Conservation (phyloP, 2,888 invertebrate species). For the Allolobophora icterica region DNA sequence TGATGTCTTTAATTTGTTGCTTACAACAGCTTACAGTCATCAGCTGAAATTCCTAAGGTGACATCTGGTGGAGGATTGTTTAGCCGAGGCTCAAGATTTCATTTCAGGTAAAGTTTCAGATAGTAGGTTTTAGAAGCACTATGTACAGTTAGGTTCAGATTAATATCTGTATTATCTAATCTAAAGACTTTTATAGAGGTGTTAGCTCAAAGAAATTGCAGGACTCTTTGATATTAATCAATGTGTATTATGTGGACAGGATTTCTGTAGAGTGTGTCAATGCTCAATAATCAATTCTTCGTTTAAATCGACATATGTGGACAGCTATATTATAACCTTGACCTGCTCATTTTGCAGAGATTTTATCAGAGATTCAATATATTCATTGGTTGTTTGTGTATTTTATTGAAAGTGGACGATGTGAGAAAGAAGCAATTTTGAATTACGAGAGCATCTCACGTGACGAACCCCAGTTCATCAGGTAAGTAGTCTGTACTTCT, state of each 20-base stretch:
- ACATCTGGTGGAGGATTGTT: conserved; percentile 89
- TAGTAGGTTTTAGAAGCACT: too few relatives aligned
- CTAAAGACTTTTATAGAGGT: too few relatives aligned
- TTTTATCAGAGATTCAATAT: background rate
- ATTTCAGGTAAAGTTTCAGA: conserved; percentile 71
- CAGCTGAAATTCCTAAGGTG: conserved; percentile 82
- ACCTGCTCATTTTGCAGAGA: background rate
- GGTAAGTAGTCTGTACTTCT: conserved; percentile 49
- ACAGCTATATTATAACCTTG: background rate
- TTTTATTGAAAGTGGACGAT: conserved; percentile 75
- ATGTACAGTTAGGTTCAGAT: too few relatives aligned
- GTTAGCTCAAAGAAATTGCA: too few relatives aligned
- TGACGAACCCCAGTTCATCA: conserved; percentile 62
- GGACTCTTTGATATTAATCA: too few relatives aligned
- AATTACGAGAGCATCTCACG: conserved; percentile 57
- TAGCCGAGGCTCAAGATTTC: conserved; percentile 92
- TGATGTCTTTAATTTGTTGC: background rate
- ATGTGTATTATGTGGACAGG: too few relatives aligned
- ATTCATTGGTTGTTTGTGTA: background rate
- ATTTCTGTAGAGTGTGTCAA: too few relatives aligned
- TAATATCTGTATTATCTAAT: too few relatives aligned
- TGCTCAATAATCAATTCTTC: too few relatives aligned
- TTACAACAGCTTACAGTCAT: conserved; percentile 77
- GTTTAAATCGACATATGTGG: background rate
- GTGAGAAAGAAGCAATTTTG: conserved; percentile 86